A percentile compares a stretch with the other conserved stretches of the same genome.
These are phyloP conservation scores for Sandelia bainsii DNA, from an alignment of 2,797 vertebrate species.

Conservation along the genomic window DNA sequence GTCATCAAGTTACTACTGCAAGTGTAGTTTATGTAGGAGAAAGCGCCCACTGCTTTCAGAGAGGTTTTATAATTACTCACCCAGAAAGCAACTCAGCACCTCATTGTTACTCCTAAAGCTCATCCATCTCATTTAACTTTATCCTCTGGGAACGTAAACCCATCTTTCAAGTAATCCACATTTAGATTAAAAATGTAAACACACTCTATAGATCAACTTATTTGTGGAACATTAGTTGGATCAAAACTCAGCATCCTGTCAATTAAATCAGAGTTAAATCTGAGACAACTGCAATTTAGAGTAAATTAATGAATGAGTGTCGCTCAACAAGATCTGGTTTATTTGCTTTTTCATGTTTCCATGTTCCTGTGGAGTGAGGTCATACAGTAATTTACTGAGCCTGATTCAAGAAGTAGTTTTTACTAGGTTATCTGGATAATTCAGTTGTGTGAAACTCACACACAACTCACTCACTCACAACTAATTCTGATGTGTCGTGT, in stretches of 20 bases:
- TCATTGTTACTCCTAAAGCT: slow-evolving; percentile 34
- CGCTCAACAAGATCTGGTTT: not conserved
- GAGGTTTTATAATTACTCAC: slow-evolving; percentile 47
- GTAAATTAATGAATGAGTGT: slow-evolving; percentile 37
- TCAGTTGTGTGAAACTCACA: not conserved
- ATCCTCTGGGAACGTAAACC: slow-evolving; percentile 40
- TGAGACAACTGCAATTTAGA: slow-evolving; percentile 29
- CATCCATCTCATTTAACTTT: slow-evolving; percentile 64
- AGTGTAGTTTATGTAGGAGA: not conserved
- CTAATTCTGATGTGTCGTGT: too few species aligned
- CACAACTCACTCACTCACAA: too few species aligned
- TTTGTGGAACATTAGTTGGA: slow-evolving; percentile 51
- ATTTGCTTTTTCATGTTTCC: not conserved
- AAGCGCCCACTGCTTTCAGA: not conserved
- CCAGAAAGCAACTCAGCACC: slow-evolving; percentile 18
- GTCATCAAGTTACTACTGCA: slow-evolving; percentile 4
- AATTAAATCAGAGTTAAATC: slow-evolving; percentile 30
- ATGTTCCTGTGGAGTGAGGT: not conserved
- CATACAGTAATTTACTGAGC: not conserved
- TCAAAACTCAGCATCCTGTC: slow-evolving; percentile 62
- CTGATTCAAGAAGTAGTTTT: not conserved
- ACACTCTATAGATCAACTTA: slow-evolving; percentile 61
- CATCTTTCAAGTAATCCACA: slow-evolving; percentile 64
- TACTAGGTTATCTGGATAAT: slow-evolving; percentile 7
- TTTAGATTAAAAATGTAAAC: slow-evolving; percentile 76